Evolutionary conservation across 2,113 vertebrate species (phyloP).

Genomic region (Otis tarda): DNA sequence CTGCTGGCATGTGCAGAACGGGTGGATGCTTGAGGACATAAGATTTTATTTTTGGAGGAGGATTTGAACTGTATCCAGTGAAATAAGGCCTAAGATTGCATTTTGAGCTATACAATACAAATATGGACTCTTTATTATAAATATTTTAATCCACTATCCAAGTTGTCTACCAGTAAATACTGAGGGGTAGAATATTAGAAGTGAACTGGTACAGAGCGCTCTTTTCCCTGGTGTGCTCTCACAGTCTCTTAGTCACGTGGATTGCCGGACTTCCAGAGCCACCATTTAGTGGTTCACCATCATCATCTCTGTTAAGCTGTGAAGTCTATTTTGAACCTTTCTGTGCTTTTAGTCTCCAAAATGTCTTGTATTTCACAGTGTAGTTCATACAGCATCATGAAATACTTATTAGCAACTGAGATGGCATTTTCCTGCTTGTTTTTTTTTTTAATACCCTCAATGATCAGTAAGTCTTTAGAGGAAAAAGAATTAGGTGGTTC

Average conservation of each 20-base stretch:
- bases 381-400: neutral
- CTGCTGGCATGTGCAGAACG: neutral
- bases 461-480: neutral
- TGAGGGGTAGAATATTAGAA: neutral
- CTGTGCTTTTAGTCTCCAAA: neutral
- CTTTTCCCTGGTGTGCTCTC: neutral
- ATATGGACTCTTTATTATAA: neutral
- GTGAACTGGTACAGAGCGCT: neutral
- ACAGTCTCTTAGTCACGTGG: neutral
- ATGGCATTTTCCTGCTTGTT: neutral
- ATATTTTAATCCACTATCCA: neutral
- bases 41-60: neutral
- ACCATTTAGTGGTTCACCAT: neutral
- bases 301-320: neutral
- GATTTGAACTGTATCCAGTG: neutral
- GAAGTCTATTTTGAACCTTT: neutral
- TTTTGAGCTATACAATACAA: neutral
- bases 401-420: neutral
- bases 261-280: neutral
- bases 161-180: neutral
- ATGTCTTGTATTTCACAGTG: neutral
- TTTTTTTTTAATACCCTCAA: neutral
- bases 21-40: neutral
- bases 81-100: neutral
- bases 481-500: neutral